These are phyloP conservation scores for Pluvianellus socialis DNA, from an alignment of 2,113 vertebrate genomes.

Conservation along the genomic window DNA sequence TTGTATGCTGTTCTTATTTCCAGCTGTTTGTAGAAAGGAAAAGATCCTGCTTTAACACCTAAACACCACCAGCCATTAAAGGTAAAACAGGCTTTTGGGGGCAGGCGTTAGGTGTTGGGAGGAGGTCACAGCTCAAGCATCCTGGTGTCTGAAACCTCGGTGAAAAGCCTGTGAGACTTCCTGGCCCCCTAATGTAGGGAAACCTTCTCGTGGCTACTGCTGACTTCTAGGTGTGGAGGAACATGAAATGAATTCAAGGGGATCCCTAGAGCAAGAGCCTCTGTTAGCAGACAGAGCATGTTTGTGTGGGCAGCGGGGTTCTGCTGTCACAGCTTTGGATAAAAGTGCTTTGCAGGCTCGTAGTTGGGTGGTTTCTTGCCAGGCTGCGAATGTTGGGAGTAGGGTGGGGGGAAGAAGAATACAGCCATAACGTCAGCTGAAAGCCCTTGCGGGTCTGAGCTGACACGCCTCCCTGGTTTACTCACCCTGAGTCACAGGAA, in stretches of 20 bases:
- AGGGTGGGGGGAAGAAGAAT: neutral
- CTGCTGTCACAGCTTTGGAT: neutral
- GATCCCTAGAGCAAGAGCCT: neutral
- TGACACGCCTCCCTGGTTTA: neutral
- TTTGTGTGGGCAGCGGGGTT: neutral
- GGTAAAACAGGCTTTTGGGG: neutral
- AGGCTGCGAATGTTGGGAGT: neutral
- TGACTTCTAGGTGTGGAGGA: neutral
- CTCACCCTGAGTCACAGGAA: neutral
- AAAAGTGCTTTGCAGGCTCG: neutral
- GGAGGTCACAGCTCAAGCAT: neutral
- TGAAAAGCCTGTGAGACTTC: neutral
- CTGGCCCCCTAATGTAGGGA: neutral
- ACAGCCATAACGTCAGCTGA: neutral
- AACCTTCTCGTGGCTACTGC: neutral
- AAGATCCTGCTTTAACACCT: neutral
- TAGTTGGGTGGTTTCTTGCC: neutral
- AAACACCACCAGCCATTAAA: neutral
- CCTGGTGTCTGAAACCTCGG: neutral
- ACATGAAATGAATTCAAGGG: neutral
- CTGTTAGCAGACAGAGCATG: neutral
- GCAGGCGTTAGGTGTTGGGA: neutral
- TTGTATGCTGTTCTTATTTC: neutral
- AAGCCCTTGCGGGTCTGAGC: neutral
- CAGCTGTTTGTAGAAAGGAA: neutral